phyloP scores from a whole-genome alignment of 2,888 invertebrate species.

The Cactoblastis cactorum region DNA sequence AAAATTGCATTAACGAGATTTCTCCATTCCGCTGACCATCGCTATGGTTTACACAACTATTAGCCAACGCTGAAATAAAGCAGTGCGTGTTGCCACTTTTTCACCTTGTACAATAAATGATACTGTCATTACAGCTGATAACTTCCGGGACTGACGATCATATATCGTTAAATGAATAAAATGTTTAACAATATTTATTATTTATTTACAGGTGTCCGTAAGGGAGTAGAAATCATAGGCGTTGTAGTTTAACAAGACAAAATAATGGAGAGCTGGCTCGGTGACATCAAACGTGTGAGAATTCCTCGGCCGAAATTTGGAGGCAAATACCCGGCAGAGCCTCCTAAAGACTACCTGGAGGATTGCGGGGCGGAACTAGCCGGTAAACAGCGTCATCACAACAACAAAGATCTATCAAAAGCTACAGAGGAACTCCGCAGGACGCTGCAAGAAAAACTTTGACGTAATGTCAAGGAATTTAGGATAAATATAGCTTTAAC shows the following conservation, averaged over 20 bases:
- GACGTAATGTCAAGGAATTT: constrained; percentile 46
- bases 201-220: constrained; percentile 16
- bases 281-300: constrained; percentile 89
- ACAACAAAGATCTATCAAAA: constrained; percentile 80
- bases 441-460: constrained; percentile 87
- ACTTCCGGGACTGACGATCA: constrained; percentile 15
- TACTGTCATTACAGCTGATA: constrained; percentile 15
- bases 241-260: not conserved
- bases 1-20: constrained; percentile 35
- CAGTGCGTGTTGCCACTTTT: constrained; percentile 42
- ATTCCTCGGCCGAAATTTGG: constrained; percentile 92
- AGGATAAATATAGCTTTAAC: constrained; percentile 42
- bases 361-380: constrained; percentile 79
- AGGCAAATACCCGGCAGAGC: constrained; percentile 83
- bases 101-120: constrained; percentile 25
- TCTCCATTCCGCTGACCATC: constrained; percentile 53
- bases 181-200: not conserved
- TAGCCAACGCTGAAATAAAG: constrained; percentile 38
- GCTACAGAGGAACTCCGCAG: constrained; percentile 88
- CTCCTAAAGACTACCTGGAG: constrained; percentile 89
- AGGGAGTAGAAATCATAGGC: not conserved
- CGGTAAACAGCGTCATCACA: constrained; percentile 68
- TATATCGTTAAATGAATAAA: no score
- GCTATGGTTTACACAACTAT: constrained; percentile 48
- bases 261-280: constrained; percentile 90